phyloP scores from a whole-genome alignment of 2,888 invertebrate genomes.

The Mimas tiliae region DNA sequence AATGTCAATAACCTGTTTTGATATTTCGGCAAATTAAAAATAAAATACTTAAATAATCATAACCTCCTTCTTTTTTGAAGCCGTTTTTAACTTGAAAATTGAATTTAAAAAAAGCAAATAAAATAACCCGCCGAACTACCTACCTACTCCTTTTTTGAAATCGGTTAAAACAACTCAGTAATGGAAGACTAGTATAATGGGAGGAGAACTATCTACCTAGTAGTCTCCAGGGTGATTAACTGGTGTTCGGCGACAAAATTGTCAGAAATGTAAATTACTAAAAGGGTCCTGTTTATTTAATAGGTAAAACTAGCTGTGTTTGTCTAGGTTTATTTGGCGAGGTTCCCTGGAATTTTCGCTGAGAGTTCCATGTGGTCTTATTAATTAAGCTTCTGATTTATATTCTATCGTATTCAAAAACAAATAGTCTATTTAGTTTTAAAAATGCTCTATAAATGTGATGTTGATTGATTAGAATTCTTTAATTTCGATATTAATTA shows the following conservation, averaged over 20 bases:
- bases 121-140: too few species aligned
- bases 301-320: slow-evolving; percentile 53
- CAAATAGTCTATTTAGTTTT: neutral
- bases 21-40: too few species aligned
- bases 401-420: neutral
- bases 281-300: slow-evolving; percentile 59
- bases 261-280: slow-evolving; percentile 58
- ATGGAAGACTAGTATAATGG: neutral
- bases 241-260: slow-evolving; percentile 53
- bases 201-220: neutral
- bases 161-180: too few species aligned
- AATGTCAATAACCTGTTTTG: too few species aligned
- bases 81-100: too few species aligned
- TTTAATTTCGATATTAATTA: too few species aligned
- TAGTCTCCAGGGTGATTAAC: slow-evolving; percentile 33
- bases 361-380: neutral
- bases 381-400: neutral
- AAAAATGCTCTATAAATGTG: neutral
- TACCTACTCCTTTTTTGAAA: too few species aligned
- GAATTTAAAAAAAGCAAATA: too few species aligned
- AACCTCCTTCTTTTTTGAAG: too few species aligned
- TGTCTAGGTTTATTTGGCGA: slow-evolving; percentile 58
- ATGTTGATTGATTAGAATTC: neutral
- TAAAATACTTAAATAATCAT: too few species aligned
- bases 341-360: neutral